Conservation (phyloP, 2,888 invertebrate species). For the Tetragonula carbonaria region DNA sequence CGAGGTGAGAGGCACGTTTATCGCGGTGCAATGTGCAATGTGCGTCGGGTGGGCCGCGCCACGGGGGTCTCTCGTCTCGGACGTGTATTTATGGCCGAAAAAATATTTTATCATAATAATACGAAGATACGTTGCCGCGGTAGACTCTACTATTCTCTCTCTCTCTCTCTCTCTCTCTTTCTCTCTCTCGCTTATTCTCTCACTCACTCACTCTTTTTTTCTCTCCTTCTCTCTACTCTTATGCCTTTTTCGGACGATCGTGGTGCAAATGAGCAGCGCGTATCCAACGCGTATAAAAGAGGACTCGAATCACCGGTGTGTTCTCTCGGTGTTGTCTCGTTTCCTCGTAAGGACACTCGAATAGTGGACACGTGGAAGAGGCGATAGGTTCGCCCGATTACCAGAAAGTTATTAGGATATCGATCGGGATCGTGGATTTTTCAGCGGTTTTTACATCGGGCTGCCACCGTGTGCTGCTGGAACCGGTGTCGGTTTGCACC, state of each 20-base stretch:
- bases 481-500: constrained; percentile 53
- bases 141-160: constrained; percentile 45
- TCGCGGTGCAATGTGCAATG: constrained; percentile 73
- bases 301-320: constrained; percentile 7
- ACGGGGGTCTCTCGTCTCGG: constrained; percentile 76
- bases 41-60: constrained; percentile 75
- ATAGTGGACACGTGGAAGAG: constrained; percentile 28
- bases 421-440: constrained; percentile 67
- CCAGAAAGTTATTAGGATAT: constrained; percentile 73
- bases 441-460: constrained; percentile 39
- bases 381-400: constrained; percentile 72
- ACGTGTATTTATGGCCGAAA: constrained; percentile 80
- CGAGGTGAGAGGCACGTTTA: constrained; percentile 67
- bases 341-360: constrained; percentile 3
- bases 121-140: constrained; percentile 72
- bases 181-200: too few relatives aligned
- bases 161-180: background rate
- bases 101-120: constrained; percentile 81
- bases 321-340: background rate
- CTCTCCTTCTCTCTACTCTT: too few relatives aligned
- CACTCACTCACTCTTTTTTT: too few relatives aligned
- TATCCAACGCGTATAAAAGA: constrained; percentile 48
- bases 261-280: constrained; percentile 70
- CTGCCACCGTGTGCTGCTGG: constrained; percentile 45
- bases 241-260: constrained; percentile 29